Evolutionary conservation across 2,888 invertebrate species (phyloP).

Genomic region (Drosophila setosimentum): DNA sequence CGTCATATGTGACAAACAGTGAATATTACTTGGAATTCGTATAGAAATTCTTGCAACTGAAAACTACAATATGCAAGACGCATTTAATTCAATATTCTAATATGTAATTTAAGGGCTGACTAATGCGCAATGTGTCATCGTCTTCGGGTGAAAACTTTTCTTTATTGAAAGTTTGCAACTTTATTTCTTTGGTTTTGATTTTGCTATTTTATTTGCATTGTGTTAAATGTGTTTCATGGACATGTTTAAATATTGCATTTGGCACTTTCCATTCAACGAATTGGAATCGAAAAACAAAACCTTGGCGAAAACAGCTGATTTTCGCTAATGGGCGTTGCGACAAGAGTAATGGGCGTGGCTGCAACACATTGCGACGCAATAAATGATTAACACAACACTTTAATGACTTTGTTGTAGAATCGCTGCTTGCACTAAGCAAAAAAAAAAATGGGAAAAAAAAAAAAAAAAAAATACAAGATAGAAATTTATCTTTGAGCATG

Average conservation of each 20-base stretch:
- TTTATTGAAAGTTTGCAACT: slow-evolving; percentile 20
- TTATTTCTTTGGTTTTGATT: slow-evolving; percentile 9
- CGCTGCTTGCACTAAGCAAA: slow-evolving; percentile 50
- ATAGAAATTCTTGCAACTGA: slow-evolving; percentile 51
- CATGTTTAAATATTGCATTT: slow-evolving; percentile 30
- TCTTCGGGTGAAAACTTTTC: slow-evolving; percentile 1
- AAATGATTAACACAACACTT: slow-evolving; percentile 72
- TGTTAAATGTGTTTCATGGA: slow-evolving; percentile 57
- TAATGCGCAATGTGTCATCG: slow-evolving; percentile 50
- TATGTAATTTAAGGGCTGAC: slow-evolving; percentile 28
- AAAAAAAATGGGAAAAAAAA: slow-evolving; percentile 40
- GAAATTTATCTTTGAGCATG: neutral
- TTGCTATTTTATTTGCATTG: slow-evolving; percentile 3
- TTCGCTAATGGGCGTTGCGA: slow-evolving; percentile 50
- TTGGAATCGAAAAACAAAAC: slow-evolving; percentile 36
- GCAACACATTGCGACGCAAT: slow-evolving; percentile 70
- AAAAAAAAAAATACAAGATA: slow-evolving; percentile 12
- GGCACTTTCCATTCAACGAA: slow-evolving; percentile 51
- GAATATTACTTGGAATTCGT: slow-evolving; percentile 53
- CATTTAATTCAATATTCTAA: neutral
- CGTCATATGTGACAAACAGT: slow-evolving; percentile 32
- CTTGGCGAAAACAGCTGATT: slow-evolving; percentile 70
- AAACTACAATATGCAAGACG: slow-evolving; percentile 4
- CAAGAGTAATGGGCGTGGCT: slow-evolving; percentile 44
- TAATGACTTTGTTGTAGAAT: slow-evolving; percentile 79